Conservation (phyloP, 2,113 vertebrate genomes). For the Heterocephalus glaber region DNA sequence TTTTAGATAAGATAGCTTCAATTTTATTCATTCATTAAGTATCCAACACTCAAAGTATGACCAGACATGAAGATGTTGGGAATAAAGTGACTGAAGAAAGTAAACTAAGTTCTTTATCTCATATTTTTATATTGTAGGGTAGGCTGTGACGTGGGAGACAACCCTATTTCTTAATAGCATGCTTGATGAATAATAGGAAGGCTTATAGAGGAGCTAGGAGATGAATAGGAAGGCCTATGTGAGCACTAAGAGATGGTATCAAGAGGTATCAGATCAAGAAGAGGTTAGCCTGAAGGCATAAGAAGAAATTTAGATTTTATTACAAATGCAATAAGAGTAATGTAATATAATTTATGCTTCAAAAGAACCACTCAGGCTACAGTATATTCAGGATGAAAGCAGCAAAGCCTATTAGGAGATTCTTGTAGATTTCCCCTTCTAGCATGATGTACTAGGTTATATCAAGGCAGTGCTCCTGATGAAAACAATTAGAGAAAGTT, state of each 20-base stretch:
- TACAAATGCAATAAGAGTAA: background rate
- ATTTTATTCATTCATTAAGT: conserved; percentile 15
- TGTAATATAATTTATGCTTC: background rate
- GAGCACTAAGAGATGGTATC: background rate
- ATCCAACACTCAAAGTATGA: background rate
- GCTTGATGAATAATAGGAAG: background rate
- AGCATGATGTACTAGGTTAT: background rate
- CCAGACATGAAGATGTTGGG: background rate
- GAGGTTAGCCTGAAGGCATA: background rate
- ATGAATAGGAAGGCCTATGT: background rate
- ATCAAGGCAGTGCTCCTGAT: background rate
- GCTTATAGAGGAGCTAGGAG: background rate
- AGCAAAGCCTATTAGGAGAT: background rate
- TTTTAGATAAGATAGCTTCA: background rate
- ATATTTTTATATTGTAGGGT: background rate
- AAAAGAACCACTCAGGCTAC: background rate
- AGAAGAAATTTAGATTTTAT: conserved; percentile 27
- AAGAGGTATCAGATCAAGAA: background rate
- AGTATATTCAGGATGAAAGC: background rate
- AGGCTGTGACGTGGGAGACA: background rate
- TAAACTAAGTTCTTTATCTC: background rate
- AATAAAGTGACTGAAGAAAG: conserved; percentile 13
- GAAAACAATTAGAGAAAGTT: conserved; percentile 7
- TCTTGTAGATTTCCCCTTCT: conserved; percentile 33
- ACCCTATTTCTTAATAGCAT: background rate